Base-by-base conservation (phyloP, 2,888 invertebrate species). In the Camptogramma bilineatum region DNA sequence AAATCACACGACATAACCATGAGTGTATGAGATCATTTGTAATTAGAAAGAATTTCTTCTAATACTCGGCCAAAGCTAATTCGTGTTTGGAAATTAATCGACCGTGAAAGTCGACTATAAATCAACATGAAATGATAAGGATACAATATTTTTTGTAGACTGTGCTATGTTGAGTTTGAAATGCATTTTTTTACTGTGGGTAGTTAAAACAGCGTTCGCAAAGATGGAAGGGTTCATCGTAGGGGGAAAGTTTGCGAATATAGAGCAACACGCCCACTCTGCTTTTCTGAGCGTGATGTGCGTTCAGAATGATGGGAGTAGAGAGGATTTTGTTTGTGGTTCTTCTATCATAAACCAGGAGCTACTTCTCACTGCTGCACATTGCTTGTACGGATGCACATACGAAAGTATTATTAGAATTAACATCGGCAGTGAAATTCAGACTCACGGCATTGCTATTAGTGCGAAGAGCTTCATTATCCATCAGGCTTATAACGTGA, bases 401-500 rank as follows among this genome's bases (percentile, higher is more conserved):
- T 10, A 0, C 0, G 17, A 17, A 0, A 56, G 57, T 39, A 19
- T 39, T 13, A 54, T 62, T 13, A 17, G 16, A 0, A 17, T 66
- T 13, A 24, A 24, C 17, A 9, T 55, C 18, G 61, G 58, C 0
- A 39, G 28, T 18, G 50, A 64, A 16, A 24, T 59, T 13, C 31
- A 34, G 16, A 7, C 39, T 8, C 50, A 8, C 8, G 61, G 70
- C 4, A 21, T 16, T 13, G 46, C 39, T 2, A 63, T 47, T 0
- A n/a, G n/a, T n/a, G n/a, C n/a, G n/a, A 4, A 44, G 2, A 59
- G 72, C n/a, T 80, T 66, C 24, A 7, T 68, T 0, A 34, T 74
- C 2, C 82, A 83, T 54, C 62, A 73, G 16, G 9, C 71, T 0
- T 83, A 76, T 56, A 17, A 68, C 19, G 56, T 60, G 1, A 10